Percentiles rank a stretch among this genome's conserved stretches.
phyloP scores from a whole-genome alignment of 2,797 vertebrate species.

The Sebastes vulpes region DNA sequence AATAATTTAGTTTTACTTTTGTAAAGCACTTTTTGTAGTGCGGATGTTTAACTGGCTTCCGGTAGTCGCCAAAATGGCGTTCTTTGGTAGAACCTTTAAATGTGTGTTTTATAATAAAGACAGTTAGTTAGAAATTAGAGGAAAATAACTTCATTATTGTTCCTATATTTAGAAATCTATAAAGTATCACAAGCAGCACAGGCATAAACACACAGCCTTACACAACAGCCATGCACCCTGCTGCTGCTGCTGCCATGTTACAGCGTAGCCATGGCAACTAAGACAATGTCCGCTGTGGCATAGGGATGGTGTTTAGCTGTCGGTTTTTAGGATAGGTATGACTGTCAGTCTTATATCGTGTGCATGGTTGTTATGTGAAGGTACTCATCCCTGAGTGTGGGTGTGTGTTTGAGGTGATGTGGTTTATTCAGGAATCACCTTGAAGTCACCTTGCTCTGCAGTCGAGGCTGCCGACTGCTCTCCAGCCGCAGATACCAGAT shows the following conservation, averaged over 20 bases:
- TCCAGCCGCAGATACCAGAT: conserved; percentile 27
- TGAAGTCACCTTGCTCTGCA: conserved; percentile 79
- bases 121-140: neutral
- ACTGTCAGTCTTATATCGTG: neutral
- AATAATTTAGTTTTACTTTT: too few relatives aligned
- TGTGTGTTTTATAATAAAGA: neutral
- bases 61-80: too few relatives aligned
- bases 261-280: conserved; percentile 75
- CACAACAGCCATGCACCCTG: neutral
- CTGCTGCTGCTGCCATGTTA: conserved; percentile 69
- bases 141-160: neutral
- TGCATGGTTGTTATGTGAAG: neutral
- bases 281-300: conserved; percentile 65
- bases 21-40: too few relatives aligned
- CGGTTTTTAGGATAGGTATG: conserved; percentile 19
- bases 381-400: neutral
- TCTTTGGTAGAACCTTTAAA: neutral
- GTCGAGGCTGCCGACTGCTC: conserved; percentile 6
- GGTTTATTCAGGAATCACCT: conserved; percentile 68
- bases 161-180: neutral
- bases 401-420: neutral
- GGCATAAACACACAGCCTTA: neutral
- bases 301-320: conserved; percentile 36
- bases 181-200: neutral
- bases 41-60: too few relatives aligned